A percentile compares a stretch with the other conserved stretches of the same genome.
These are phyloP conservation scores for Corythornis vintsioides DNA, from an alignment of 2,113 vertebrate genomes.

Conservation along the genomic window DNA sequence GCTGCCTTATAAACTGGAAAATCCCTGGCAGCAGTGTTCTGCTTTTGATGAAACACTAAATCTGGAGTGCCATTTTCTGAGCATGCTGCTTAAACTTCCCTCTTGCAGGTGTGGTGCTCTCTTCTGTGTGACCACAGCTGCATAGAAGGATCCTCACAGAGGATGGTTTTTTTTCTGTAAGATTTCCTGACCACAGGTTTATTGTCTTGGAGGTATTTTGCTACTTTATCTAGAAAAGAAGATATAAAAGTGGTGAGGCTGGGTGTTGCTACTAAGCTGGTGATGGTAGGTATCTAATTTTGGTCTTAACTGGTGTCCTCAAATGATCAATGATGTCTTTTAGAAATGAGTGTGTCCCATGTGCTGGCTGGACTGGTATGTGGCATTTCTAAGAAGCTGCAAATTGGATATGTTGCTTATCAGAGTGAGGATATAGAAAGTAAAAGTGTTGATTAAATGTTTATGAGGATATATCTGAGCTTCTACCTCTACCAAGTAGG, in stretches of 20 bases:
- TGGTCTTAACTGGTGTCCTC: neutral
- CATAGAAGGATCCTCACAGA: neutral
- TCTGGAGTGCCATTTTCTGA: neutral
- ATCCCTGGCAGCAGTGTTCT: neutral
- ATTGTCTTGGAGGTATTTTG: neutral
- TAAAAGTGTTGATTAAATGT: neutral
- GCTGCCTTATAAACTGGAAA: slow-evolving; percentile 41
- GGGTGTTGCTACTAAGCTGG: neutral
- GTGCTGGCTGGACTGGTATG: neutral
- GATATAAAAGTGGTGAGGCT: neutral
- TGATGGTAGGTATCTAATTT: neutral
- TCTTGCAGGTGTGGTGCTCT: neutral
- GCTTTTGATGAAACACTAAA: neutral
- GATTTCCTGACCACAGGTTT: neutral
- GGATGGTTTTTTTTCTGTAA: neutral
- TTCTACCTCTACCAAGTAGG: neutral
- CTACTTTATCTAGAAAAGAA: neutral
- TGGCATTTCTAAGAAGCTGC: neutral
- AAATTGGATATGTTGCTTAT: neutral
- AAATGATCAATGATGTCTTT: neutral
- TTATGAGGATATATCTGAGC: neutral
- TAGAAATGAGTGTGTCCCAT: neutral
- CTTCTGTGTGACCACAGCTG: neutral
- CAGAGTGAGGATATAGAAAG: neutral
- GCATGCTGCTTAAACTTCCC: neutral